Evolutionary conservation across 2,113 vertebrate species (phyloP).

Genomic region (Pleuronectes platessa): DNA sequence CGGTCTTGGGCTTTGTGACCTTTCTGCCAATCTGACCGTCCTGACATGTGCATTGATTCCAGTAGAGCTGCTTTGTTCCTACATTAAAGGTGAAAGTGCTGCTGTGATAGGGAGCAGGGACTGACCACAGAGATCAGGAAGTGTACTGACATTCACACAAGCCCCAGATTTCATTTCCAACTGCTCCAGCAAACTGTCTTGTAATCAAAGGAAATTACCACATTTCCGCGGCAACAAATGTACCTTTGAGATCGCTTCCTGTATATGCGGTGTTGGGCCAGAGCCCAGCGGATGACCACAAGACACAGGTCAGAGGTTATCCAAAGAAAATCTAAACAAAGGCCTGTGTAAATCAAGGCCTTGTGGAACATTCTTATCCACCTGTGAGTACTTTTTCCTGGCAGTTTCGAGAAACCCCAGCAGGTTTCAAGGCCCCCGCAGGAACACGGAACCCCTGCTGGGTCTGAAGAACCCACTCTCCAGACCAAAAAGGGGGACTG

Average conservation of each 20-base stretch:
- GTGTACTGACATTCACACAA: not conserved
- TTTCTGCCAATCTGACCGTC: constrained; percentile 73
- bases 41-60: constrained; percentile 75
- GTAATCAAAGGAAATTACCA: not conserved
- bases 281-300: too few species aligned
- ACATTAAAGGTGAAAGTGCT: constrained; percentile 54
- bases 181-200: not conserved
- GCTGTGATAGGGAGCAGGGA: constrained; percentile 11
- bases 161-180: not conserved
- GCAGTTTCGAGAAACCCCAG: too few species aligned
- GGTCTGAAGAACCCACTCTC: too few species aligned
- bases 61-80: constrained; percentile 43
- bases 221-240: not conserved
- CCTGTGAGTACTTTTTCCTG: too few species aligned
- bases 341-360: too few species aligned
- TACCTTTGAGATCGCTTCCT: not conserved
- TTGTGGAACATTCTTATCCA: too few species aligned
- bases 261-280: too few species aligned
- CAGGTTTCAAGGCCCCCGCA: too few species aligned
- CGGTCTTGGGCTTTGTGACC: constrained; percentile 64
- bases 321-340: too few species aligned
- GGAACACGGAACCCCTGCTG: too few species aligned
- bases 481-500: too few species aligned
- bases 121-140: constrained; percentile 10
- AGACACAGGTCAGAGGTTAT: too few species aligned